phyloP scores from a whole-genome alignment of 2,113 vertebrate genomes.

The Malurus alboscapulatus region DNA sequence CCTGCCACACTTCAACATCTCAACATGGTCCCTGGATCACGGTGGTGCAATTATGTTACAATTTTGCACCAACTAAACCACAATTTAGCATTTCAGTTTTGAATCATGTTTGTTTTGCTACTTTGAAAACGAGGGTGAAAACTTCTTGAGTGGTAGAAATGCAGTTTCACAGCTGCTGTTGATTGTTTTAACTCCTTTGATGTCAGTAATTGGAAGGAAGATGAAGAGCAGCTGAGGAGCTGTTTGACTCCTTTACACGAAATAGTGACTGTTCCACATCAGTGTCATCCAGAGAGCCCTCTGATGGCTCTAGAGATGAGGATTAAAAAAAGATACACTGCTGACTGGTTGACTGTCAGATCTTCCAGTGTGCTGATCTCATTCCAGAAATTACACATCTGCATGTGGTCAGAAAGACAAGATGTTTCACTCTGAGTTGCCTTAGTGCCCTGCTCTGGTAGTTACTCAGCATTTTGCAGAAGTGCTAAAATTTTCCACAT shows the following conservation, averaged over 20 bases:
- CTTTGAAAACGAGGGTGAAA: conserved; percentile 22
- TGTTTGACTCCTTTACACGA: neutral
- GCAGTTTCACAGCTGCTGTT: conserved; percentile 53
- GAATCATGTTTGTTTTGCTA: neutral
- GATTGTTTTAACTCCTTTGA: conserved; percentile 45
- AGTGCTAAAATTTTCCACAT: neutral
- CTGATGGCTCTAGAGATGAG: neutral
- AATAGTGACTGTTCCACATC: neutral
- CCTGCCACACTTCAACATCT: neutral
- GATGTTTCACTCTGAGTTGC: neutral
- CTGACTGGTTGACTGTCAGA: neutral
- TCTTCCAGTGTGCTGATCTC: neutral
- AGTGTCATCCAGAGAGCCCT: neutral
- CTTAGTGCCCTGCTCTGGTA: neutral
- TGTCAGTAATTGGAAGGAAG: conserved; percentile 33
- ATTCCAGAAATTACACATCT: neutral
- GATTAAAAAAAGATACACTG: neutral
- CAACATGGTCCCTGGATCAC: neutral
- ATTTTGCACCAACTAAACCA: conserved; percentile 7
- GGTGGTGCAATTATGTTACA: neutral
- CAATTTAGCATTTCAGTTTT: conserved; percentile 1
- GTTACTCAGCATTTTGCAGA: neutral
- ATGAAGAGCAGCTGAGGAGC: conserved; percentile 25
- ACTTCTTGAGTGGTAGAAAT: neutral
- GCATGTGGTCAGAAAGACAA: neutral